A percentile compares a stretch with the other conserved stretches of the same genome.
Conservation (phyloP, 2,888 invertebrate genomes). For the Bursaphelenchus okinawaensis region DNA sequence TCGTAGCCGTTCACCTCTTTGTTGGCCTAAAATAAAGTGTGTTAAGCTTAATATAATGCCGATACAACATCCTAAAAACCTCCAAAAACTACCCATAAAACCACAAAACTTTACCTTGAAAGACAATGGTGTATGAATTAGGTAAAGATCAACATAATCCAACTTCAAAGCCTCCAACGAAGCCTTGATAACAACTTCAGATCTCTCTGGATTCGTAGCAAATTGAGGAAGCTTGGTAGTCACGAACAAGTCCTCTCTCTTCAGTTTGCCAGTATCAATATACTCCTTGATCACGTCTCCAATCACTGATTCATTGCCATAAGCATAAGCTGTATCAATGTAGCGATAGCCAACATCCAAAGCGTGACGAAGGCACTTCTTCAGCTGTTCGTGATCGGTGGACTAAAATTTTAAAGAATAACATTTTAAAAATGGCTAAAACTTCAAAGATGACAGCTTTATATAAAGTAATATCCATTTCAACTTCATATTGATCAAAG, state of each 20-base stretch:
- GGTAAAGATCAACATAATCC: slow-evolving; percentile 41
- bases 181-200: slow-evolving; percentile 24
- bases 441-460: background rate
- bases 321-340: slow-evolving; percentile 61
- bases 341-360: slow-evolving; percentile 54
- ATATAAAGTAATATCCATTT: background rate
- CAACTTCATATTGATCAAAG: background rate
- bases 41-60: too few relatives aligned
- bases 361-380: slow-evolving; percentile 36
- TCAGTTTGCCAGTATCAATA: slow-evolving; percentile 59
- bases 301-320: slow-evolving; percentile 71
- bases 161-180: slow-evolving; percentile 37
- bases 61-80: background rate
- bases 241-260: slow-evolving; percentile 52
- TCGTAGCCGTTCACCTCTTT: background rate
- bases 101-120: background rate
- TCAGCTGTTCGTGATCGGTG: slow-evolving; percentile 26
- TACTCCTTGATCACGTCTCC: slow-evolving; percentile 59
- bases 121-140: slow-evolving; percentile 35
- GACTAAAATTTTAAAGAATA: too few relatives aligned
- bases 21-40: slow-evolving; percentile 9
- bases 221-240: slow-evolving; percentile 39
- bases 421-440: background rate
- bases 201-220: slow-evolving; percentile 32
- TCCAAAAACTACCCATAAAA: too few relatives aligned